phyloP scores from a whole-genome alignment of 2,888 invertebrate genomes.

The Erpobdella octoculata region DNA sequence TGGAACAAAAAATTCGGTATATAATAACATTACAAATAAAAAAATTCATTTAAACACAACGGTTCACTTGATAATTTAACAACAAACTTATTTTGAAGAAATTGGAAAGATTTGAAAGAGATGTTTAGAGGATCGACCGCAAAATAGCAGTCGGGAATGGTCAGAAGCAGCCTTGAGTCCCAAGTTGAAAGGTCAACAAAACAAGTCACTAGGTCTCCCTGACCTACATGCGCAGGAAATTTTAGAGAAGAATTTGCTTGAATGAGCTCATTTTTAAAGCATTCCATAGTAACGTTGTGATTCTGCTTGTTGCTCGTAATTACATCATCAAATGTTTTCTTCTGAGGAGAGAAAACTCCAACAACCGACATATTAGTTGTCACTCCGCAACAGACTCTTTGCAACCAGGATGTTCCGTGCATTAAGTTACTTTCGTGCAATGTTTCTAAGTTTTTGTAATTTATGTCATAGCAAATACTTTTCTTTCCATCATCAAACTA shows the following conservation, averaged over 20 bases:
- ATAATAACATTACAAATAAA: not conserved
- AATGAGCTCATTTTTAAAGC: slow-evolving; percentile 4
- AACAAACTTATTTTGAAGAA: slow-evolving; percentile 32
- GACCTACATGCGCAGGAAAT: slow-evolving; percentile 22
- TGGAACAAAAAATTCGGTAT: no score
- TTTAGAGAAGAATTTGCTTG: not conserved
- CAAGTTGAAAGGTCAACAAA: slow-evolving; percentile 27
- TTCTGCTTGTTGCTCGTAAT: not conserved
- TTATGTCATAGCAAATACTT: not conserved
- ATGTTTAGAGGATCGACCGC: slow-evolving; percentile 6
- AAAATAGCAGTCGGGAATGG: slow-evolving; percentile 33
- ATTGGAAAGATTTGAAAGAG: slow-evolving; percentile 24
- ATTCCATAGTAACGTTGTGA: slow-evolving; percentile 25
- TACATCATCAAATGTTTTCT: not conserved
- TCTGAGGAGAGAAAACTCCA: not conserved
- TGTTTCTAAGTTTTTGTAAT: not conserved
- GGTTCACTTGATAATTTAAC: no score
- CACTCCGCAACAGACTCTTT: slow-evolving; percentile 11
- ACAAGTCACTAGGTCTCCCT: slow-evolving; percentile 30
- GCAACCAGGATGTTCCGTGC: not conserved
- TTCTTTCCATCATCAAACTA: not conserved
- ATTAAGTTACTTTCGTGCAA: not conserved
- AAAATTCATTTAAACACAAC: not conserved
- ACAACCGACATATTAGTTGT: not conserved
- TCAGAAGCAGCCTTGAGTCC: slow-evolving; percentile 30